These are phyloP conservation scores for Cryptocephalus primarius DNA, from an alignment of 2,888 invertebrate species.

Conservation along the genomic window DNA sequence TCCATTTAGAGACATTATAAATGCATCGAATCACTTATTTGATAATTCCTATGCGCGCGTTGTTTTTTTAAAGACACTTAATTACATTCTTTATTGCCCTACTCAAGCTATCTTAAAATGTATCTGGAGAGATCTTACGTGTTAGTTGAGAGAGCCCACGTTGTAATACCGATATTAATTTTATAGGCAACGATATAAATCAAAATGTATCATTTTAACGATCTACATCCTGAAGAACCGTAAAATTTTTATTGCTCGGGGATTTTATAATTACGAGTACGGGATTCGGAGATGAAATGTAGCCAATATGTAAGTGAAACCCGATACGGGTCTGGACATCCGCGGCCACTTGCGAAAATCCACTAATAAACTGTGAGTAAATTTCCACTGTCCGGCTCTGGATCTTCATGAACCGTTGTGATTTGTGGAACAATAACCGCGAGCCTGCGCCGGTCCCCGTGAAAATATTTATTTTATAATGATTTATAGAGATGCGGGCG, in stretches of 20 bases:
- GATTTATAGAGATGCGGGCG: background rate
- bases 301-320: too few species aligned
- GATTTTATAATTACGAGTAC: background rate
- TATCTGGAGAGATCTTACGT: background rate
- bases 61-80: background rate
- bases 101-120: background rate
- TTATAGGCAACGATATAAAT: background rate
- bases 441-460: background rate
- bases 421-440: background rate
- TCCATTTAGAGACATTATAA: background rate
- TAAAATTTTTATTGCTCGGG: background rate
- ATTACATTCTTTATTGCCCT: background rate
- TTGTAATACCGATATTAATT: background rate
- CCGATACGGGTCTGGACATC: too few species aligned
- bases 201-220: conserved; percentile 1
- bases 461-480: background rate
- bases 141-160: background rate
- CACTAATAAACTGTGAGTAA: too few species aligned
- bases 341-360: too few species aligned
- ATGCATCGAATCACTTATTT: background rate
- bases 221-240: background rate
- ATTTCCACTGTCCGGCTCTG: too few species aligned
- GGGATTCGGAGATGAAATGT: too few species aligned
- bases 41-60: background rate
- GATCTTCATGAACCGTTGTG: background rate